Conservation (phyloP, 2,113 vertebrate genomes). For the Paralichthys olivaceus region DNA sequence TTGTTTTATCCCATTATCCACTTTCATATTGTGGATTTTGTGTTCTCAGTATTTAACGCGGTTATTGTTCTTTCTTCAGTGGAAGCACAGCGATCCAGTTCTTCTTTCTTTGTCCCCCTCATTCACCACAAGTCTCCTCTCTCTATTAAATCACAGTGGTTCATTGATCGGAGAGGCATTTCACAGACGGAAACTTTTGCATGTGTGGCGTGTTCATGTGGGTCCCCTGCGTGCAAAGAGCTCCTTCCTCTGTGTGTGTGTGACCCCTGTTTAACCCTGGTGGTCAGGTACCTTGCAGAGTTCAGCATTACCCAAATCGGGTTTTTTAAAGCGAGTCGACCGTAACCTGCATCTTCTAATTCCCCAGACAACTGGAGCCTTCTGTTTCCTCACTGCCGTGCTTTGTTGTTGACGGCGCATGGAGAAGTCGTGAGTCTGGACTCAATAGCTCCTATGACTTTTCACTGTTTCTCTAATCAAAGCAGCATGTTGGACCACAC, state of each 20-base stretch:
- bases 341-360: conserved; percentile 42
- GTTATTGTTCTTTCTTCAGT: conserved; percentile 24
- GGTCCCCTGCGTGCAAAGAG: conserved; percentile 73
- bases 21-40: not conserved
- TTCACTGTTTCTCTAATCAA: conserved; percentile 72
- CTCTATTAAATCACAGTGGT: conserved; percentile 46
- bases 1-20: not conserved
- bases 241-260: conserved; percentile 36
- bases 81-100: conserved; percentile 12
- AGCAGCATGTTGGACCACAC: conserved; percentile 73
- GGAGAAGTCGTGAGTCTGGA: conserved; percentile 49
- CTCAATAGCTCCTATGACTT: conserved; percentile 55
- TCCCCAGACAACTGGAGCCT: conserved; percentile 64
- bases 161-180: conserved; percentile 35
- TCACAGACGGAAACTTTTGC: conserved; percentile 48
- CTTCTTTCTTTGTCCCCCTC: not conserved
- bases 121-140: conserved; percentile 50
- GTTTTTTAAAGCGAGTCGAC: conserved; percentile 45
- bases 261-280: conserved; percentile 60
- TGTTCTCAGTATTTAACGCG: not conserved
- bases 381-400: conserved; percentile 60
- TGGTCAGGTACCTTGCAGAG: conserved; percentile 56
- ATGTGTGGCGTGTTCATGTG: conserved; percentile 38
- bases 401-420: conserved; percentile 58
- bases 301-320: conserved; percentile 57